phyloP scores from a whole-genome alignment of 2,113 vertebrate species.

The Crotalus viridis region DNA sequence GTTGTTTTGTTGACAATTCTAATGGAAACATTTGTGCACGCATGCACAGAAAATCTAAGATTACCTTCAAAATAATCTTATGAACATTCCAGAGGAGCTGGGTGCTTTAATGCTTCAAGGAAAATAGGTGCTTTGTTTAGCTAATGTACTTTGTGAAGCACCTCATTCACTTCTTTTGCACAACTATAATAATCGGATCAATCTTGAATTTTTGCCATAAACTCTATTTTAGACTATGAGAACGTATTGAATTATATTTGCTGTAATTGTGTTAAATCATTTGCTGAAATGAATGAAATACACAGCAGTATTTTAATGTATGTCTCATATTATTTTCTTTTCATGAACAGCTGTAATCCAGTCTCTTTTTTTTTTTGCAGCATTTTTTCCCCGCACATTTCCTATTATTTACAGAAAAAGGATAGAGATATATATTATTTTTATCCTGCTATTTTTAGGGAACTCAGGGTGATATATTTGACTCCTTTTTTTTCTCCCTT shows the following conservation, averaged over 20 bases:
- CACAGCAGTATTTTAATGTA: conserved; percentile 1
- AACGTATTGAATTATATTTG: conserved; percentile 10
- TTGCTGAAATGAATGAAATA: conserved; percentile 16
- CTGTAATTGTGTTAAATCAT: background rate
- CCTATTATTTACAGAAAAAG: background rate
- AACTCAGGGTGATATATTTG: background rate
- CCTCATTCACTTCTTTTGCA: background rate
- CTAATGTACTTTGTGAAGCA: background rate
- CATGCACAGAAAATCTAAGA: background rate
- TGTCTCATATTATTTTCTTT: background rate
- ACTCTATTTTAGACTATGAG: background rate
- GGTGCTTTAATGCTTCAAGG: background rate
- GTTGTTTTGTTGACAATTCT: background rate
- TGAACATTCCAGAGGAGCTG: background rate
- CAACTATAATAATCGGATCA: background rate
- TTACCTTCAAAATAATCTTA: background rate
- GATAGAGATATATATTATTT: background rate
- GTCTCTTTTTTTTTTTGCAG: background rate
- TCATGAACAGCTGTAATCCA: background rate
- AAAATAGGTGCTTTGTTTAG: background rate
- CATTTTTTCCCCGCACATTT: background rate
- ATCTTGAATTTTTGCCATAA: background rate
- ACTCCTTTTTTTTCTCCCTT: background rate
- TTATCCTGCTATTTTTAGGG: background rate
- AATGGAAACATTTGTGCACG: background rate